Evolutionary conservation across 2,113 vertebrate genomes (phyloP).

Genomic region (Proteles cristata): DNA sequence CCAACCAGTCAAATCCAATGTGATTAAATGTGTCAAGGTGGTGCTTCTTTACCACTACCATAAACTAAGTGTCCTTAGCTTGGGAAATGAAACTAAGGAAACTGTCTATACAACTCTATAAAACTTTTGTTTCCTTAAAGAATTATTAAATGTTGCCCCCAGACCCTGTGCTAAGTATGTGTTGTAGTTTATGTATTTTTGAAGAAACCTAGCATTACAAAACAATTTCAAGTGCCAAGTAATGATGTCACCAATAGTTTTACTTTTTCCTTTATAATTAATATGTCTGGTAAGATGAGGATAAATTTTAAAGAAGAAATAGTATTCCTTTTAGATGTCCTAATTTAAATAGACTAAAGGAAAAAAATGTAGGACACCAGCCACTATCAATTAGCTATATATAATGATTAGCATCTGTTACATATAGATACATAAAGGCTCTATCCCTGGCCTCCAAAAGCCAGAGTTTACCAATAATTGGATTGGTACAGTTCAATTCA

Average conservation of each 20-base stretch:
- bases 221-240: slow-evolving; percentile 54
- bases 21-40: not conserved
- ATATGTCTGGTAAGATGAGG: slow-evolving; percentile 42
- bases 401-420: slow-evolving; percentile 13
- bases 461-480: not conserved
- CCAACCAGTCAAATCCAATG: not conserved
- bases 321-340: slow-evolving; percentile 45
- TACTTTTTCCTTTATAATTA: slow-evolving; percentile 45
- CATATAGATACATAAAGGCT: not conserved
- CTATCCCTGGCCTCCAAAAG: not conserved
- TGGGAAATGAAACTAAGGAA: not conserved
- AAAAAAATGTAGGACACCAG: not conserved
- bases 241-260: slow-evolving; percentile 42
- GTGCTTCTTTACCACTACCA: not conserved
- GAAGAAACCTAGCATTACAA: slow-evolving; percentile 12
- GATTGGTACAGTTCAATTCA: not conserved
- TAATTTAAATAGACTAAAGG: slow-evolving; percentile 38
- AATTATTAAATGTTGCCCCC: not conserved
- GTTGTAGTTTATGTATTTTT: slow-evolving; percentile 1
- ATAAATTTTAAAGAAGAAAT: slow-evolving; percentile 40
- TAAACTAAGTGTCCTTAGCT: not conserved
- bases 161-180: not conserved
- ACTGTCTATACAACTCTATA: not conserved
- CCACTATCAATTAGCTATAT: not conserved
- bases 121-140: slow-evolving; percentile 18